Evolutionary conservation across 2,113 vertebrate species (phyloP).

Genomic region (Caranx ignobilis): DNA sequence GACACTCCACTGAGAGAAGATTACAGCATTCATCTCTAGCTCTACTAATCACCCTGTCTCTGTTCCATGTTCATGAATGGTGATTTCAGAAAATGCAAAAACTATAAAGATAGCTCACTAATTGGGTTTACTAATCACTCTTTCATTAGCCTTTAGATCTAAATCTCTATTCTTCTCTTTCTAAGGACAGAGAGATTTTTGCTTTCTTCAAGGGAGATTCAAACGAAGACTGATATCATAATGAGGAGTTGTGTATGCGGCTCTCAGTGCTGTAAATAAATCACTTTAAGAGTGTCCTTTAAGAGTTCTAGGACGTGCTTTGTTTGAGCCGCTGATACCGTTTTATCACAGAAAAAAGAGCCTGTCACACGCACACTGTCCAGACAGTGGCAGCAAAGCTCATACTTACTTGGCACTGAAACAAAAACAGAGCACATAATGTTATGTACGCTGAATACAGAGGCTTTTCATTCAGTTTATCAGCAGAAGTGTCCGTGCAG

Average conservation of each 20-base stretch:
- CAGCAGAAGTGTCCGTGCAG: not conserved
- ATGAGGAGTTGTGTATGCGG: slow-evolving; percentile 54
- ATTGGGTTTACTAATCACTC: slow-evolving; percentile 82
- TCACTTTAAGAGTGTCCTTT: slow-evolving; percentile 64
- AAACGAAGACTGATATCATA: slow-evolving; percentile 65
- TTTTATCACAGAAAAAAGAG: slow-evolving; percentile 14
- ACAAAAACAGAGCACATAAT: not conserved
- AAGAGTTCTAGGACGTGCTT: slow-evolving; percentile 56
- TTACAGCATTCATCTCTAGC: slow-evolving; percentile 72
- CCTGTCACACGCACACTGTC: not conserved
- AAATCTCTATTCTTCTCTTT: slow-evolving; percentile 32
- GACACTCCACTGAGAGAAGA: slow-evolving; percentile 65
- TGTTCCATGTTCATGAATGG: slow-evolving; percentile 65
- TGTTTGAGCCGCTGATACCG: slow-evolving; percentile 37
- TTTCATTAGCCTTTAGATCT: slow-evolving; percentile 71
- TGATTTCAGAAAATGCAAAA: slow-evolving; percentile 56
- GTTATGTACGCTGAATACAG: no score
- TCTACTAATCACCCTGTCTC: slow-evolving; percentile 72
- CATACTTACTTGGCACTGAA: not conserved
- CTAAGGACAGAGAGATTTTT: slow-evolving; percentile 12
- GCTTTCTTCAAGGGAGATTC: slow-evolving; percentile 52
- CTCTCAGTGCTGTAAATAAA: slow-evolving; percentile 70
- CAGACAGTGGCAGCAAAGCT: slow-evolving; percentile 32
- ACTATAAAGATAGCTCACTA: slow-evolving; percentile 65
- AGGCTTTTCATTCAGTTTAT: not conserved